These are phyloP conservation scores for Batillaria attramentaria DNA, from an alignment of 1,140 invertebrate genomes.

Conservation along the genomic window DNA sequence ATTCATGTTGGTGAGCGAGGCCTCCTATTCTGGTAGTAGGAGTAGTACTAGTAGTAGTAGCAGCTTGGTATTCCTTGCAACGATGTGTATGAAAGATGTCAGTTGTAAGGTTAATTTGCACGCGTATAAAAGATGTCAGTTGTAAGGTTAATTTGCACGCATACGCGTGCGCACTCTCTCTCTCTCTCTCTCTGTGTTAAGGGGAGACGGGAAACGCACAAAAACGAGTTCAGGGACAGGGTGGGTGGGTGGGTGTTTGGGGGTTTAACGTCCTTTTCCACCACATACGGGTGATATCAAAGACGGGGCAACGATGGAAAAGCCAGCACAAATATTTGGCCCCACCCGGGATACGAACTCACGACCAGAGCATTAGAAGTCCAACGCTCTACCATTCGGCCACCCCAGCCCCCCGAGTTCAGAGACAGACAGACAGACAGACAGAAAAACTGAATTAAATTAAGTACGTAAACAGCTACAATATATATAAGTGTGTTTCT, in stretches of 20 bases:
- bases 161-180: background rate
- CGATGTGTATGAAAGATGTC: background rate
- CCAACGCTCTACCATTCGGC: background rate
- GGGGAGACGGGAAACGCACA: no score
- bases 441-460: background rate
- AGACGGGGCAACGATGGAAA: no score
- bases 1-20: conserved; percentile 77
- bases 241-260: no score
- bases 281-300: no score
- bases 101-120: background rate
- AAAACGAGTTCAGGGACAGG: no score
- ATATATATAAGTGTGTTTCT: background rate
- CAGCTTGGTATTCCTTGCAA: background rate
- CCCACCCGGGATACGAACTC: no score
- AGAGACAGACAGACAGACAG: background rate
- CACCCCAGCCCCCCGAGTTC: background rate
- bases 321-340: no score
- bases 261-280: no score
- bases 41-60: background rate
- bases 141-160: background rate
- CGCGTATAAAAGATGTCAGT: background rate
- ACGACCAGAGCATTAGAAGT: no score
- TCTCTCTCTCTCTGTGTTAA: background rate
- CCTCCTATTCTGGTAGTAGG: no score
- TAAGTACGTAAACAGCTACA: no score